A percentile compares a stretch with the other conserved stretches of the same genome.
Evolutionary conservation across 2,113 vertebrate species (phyloP).

Genomic region (Crotalus viridis): DNA sequence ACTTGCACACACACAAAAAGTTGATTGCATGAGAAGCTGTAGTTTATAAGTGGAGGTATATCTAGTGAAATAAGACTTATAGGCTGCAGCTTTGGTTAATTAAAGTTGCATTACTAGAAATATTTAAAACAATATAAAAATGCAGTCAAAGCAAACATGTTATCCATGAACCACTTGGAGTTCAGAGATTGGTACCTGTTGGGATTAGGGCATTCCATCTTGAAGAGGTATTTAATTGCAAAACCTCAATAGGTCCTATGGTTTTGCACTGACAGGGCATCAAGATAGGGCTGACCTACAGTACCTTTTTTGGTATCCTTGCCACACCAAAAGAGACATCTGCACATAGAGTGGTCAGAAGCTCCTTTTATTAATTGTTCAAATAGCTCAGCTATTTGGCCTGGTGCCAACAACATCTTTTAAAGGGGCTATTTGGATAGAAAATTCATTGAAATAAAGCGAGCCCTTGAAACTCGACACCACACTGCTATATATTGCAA

Average conservation of each 20-base stretch:
- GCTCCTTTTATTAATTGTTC: not conserved
- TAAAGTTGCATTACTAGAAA: not conserved
- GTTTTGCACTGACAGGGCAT: not conserved
- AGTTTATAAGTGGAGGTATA: not conserved
- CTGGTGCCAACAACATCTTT: not conserved
- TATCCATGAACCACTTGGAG: not conserved
- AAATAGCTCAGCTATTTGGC: not conserved
- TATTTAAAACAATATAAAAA: not conserved
- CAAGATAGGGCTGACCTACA: not conserved
- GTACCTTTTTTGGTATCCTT: not conserved
- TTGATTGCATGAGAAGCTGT: not conserved
- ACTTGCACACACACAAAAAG: not conserved
- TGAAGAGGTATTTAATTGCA: not conserved
- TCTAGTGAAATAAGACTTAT: not conserved
- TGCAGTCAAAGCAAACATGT: not conserved
- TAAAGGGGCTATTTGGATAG: not conserved
- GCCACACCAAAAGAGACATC: not conserved
- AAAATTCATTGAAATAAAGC: not conserved
- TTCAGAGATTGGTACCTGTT: not conserved
- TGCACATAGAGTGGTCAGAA: not conserved
- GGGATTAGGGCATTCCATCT: not conserved
- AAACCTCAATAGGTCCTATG: not conserved
- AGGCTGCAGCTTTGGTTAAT: not conserved
- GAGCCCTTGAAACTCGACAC: not conserved
- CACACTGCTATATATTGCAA: not conserved